Evolutionary conservation across 2,888 invertebrate species (phyloP).

Genomic region (Tinea trinotella): DNA sequence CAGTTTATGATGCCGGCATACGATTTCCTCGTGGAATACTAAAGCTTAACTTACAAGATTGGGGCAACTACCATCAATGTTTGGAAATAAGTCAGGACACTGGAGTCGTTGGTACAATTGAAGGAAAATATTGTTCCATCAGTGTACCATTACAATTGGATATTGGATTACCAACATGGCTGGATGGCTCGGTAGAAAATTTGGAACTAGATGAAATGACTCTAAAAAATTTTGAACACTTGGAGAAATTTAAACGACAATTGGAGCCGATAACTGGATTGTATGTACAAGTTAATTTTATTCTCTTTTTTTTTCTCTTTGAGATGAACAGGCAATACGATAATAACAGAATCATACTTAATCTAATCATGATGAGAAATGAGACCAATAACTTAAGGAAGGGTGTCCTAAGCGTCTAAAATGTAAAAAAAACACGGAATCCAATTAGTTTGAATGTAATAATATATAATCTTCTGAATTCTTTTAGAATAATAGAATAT

Average conservation of each 20-base stretch:
- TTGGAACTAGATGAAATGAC: not conserved
- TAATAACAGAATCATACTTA: too few species aligned
- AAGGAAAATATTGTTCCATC: constrained; percentile 50
- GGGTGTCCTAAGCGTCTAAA: too few species aligned
- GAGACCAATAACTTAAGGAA: too few species aligned
- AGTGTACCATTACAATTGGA: constrained; percentile 27
- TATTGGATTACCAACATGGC: not conserved
- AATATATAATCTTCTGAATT: too few species aligned
- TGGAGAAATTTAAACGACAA: not conserved
- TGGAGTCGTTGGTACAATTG: constrained; percentile 29
- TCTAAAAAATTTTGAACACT: not conserved
- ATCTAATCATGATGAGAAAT: too few species aligned
- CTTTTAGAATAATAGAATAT: too few species aligned
- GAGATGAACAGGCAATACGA: too few species aligned
- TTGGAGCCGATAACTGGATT: not conserved
- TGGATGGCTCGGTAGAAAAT: not conserved
- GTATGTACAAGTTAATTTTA: too few species aligned
- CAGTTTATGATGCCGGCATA: constrained; percentile 44
- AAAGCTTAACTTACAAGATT: constrained; percentile 30
- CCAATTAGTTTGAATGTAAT: too few species aligned
- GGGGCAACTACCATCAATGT: constrained; percentile 45
- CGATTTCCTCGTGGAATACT: constrained; percentile 43
- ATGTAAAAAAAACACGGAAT: too few species aligned
- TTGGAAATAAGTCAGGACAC: constrained; percentile 29
- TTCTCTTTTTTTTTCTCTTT: too few species aligned